A percentile compares a stretch with the other conserved stretches of the same genome.
phyloP scores from a whole-genome alignment of 2,888 invertebrate genomes.

The Nipponacmea schrenckii region DNA sequence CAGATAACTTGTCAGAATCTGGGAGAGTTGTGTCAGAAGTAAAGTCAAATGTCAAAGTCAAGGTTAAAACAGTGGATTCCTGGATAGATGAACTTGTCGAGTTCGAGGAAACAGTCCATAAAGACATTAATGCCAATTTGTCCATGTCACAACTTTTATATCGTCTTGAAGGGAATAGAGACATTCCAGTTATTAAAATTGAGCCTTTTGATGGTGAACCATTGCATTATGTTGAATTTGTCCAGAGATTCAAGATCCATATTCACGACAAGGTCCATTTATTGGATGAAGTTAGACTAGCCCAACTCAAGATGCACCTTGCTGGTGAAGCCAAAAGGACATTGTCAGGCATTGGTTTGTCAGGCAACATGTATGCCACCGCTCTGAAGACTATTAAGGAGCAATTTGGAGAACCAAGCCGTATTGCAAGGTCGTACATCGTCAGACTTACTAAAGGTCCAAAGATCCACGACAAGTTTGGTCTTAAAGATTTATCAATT shows the following conservation, averaged over 20 bases:
- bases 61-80: background rate
- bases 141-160: background rate
- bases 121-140: background rate
- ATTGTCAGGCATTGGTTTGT: slow-evolving; percentile 14
- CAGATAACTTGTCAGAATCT: too few relatives aligned
- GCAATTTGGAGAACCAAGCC: slow-evolving; percentile 15
- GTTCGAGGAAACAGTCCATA: slow-evolving; percentile 4
- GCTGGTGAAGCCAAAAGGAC: slow-evolving; percentile 14
- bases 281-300: slow-evolving; percentile 17
- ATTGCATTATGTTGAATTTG: background rate
- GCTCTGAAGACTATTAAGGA: slow-evolving; percentile 18
- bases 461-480: background rate
- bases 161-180: background rate
- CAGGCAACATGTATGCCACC: slow-evolving; percentile 13
- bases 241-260: too few relatives aligned
- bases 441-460: background rate
- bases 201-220: background rate
- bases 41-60: background rate
- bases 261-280: slow-evolving; percentile 19
- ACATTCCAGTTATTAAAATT: background rate
- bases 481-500: slow-evolving; percentile 9
- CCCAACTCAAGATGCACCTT: slow-evolving; percentile 15
- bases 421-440: slow-evolving; percentile 15
- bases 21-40: too few relatives aligned
- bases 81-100: slow-evolving; percentile 13